Evolutionary conservation across 2,113 vertebrate genomes (phyloP).

Genomic region (Octodon degus): DNA sequence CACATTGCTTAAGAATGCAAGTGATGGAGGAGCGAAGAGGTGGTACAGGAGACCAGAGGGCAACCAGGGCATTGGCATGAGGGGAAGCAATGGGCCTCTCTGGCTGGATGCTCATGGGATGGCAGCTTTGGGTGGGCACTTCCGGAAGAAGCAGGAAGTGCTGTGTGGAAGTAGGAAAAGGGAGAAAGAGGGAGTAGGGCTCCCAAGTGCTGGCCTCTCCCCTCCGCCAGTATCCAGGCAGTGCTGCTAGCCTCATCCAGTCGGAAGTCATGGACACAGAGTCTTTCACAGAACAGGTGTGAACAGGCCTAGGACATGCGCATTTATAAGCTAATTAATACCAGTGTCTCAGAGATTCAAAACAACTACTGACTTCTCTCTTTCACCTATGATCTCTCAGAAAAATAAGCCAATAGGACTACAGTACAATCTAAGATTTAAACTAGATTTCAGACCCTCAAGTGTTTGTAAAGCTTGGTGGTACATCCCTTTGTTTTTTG

Average conservation of each 20-base stretch:
- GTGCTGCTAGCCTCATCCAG: background rate
- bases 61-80: background rate
- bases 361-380: background rate
- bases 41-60: background rate
- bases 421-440: background rate
- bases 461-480: background rate
- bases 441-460: background rate
- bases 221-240: background rate
- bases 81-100: background rate
- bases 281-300: background rate
- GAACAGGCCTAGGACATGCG: background rate
- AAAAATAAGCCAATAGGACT: background rate
- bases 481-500: background rate
- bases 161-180: background rate
- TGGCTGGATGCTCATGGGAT: rapidly evolving
- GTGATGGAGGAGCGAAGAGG: background rate
- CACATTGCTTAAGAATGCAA: background rate
- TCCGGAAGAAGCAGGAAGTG: background rate
- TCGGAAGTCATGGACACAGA: background rate
- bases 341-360: background rate
- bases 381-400: background rate
- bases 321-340: background rate
- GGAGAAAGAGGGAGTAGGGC: background rate
- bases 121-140: too few species aligned
- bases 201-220: background rate